phyloP scores from a whole-genome alignment of 2,113 vertebrate species.

The Brachyistius frenatus region DNA sequence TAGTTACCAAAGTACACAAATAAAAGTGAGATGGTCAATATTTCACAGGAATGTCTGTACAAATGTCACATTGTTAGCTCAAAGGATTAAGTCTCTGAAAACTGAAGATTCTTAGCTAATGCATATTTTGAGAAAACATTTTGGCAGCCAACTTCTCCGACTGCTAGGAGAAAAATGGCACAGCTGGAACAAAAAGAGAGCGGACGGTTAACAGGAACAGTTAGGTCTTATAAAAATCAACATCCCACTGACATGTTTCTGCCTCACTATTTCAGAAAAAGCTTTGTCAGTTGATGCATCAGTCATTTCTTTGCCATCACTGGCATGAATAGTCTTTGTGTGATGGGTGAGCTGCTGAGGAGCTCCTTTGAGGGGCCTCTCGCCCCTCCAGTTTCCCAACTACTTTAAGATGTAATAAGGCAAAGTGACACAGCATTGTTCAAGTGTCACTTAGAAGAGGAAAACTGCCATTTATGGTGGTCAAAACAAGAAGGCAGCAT shows the following conservation, averaged over 20 bases:
- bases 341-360: constrained; percentile 25
- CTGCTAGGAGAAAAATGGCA: constrained; percentile 36
- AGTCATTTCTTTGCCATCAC: constrained; percentile 24
- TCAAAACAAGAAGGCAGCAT: constrained; percentile 69
- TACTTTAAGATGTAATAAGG: constrained; percentile 56
- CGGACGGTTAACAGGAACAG: constrained; percentile 11
- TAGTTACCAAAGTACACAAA: constrained; percentile 81
- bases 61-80: constrained; percentile 78
- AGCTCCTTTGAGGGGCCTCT: constrained; percentile 52
- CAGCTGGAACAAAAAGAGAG: constrained; percentile 21
- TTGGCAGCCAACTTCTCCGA: constrained; percentile 64
- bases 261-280: constrained; percentile 28
- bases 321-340: constrained; percentile 58
- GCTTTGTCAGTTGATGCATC: constrained; percentile 31
- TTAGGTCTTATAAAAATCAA: constrained; percentile 32
- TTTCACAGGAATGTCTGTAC: constrained; percentile 78
- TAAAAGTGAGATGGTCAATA: constrained; percentile 76
- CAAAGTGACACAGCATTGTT: constrained; percentile 51
- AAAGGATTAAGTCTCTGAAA: constrained; percentile 68
- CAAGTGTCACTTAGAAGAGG: constrained; percentile 53
- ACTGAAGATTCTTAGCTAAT: constrained; percentile 65
- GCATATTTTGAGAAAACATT: constrained; percentile 70
- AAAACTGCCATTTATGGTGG: constrained; percentile 67
- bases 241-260: constrained; percentile 21
- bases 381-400: constrained; percentile 33